These are phyloP conservation scores for Capitella teleta DNA, from an alignment of 1,140 invertebrate species.

Conservation along the genomic window DNA sequence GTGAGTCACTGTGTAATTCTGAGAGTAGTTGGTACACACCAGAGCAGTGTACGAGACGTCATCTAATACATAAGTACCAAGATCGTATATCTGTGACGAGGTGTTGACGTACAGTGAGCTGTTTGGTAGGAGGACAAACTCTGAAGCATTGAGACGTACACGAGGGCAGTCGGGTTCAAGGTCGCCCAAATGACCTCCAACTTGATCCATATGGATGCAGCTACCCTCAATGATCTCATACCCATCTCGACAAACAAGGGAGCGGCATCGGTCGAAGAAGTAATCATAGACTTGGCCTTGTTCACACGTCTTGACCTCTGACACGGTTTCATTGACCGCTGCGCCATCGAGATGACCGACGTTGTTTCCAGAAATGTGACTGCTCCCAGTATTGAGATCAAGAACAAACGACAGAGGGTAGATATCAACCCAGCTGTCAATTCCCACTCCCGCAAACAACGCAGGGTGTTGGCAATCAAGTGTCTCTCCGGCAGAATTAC, in stretches of 20 bases:
- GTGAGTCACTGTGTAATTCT: background rate
- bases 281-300: background rate
- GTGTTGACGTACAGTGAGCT: background rate
- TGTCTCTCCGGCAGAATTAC: background rate
- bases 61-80: background rate
- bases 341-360: background rate
- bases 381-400: background rate
- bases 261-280: background rate
- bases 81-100: background rate
- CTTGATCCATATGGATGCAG: background rate
- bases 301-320: background rate
- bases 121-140: background rate
- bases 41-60: background rate
- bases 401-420: background rate
- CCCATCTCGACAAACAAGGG: background rate
- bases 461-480: background rate
- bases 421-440: background rate
- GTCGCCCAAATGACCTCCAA: background rate
- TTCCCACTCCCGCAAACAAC: background rate
- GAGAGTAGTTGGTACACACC: background rate
- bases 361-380: background rate
- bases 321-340: background rate
- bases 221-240: background rate
- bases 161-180: background rate
- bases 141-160: background rate